A percentile compares a stretch with the other conserved stretches of the same genome.
Evolutionary conservation across 1,140 invertebrate species (phyloP).

Genomic region (Camponotus vicinus): DNA sequence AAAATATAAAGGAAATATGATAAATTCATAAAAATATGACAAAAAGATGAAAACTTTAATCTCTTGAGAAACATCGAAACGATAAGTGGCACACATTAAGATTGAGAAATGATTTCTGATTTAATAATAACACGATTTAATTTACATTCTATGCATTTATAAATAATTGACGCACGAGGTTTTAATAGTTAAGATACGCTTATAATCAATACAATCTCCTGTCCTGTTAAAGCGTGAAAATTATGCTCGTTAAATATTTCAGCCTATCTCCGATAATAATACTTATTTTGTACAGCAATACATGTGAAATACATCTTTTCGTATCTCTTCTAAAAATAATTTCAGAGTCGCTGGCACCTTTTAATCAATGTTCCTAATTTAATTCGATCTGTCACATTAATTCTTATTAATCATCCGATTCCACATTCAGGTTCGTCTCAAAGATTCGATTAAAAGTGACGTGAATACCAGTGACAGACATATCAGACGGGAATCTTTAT

Average conservation of each 20-base stretch:
- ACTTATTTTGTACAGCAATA: constrained; percentile 62
- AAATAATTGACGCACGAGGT: neutral
- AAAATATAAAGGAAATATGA: neutral
- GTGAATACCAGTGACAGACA: constrained; percentile 66
- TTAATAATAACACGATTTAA: neutral
- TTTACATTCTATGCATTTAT: constrained; percentile 3
- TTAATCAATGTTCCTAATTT: constrained; percentile 64
- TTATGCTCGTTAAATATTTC: constrained; percentile 41
- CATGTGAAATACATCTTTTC: constrained; percentile 22
- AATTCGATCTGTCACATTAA: constrained; percentile 67
- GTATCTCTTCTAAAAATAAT: constrained; percentile 47
- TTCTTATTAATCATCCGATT: constrained; percentile 72
- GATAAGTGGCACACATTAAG: neutral
- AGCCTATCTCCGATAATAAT: neutral
- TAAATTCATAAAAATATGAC: neutral
- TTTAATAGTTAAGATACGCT: neutral
- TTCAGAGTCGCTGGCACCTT: constrained; percentile 44
- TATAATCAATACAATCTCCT: constrained; percentile 38
- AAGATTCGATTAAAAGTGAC: constrained; percentile 71
- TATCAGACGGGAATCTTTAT: constrained; percentile 45
- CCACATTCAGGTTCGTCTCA: constrained; percentile 49
- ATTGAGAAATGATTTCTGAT: neutral
- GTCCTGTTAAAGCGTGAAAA: constrained; percentile 29
- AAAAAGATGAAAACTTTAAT: neutral
- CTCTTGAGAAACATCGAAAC: neutral